Percentiles rank a stretch among this genome's conserved stretches.
phyloP scores from a whole-genome alignment of 2,888 invertebrate species.

The Napeogenes inachia region DNA sequence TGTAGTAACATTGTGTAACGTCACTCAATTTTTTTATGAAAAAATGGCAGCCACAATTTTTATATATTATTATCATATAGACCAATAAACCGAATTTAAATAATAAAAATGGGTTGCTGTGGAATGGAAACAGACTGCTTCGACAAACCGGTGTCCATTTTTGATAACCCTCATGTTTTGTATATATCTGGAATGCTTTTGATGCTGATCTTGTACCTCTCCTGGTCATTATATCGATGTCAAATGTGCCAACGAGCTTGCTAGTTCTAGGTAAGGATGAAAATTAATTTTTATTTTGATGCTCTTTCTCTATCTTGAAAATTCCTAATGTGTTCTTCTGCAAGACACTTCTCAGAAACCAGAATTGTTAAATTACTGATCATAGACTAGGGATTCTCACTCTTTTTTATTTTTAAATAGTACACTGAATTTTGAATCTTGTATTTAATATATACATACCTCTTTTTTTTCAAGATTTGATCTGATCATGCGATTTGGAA shows the following conservation, averaged over 20 bases:
- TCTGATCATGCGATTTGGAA: too few species aligned
- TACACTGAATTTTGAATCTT: too few species aligned
- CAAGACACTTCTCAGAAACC: too few species aligned
- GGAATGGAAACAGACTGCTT: constrained; percentile 19
- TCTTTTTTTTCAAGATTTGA: too few species aligned
- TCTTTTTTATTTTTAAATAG: too few species aligned
- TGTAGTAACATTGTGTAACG: neutral
- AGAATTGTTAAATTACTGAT: too few species aligned
- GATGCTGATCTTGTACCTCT: constrained; percentile 44
- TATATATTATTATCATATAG: constrained; percentile 2
- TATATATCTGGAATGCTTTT: constrained; percentile 38
- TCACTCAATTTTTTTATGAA: neutral
- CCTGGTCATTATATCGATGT: constrained; percentile 42
- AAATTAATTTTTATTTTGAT: too few species aligned
- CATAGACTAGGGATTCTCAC: too few species aligned
- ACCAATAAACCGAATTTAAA: neutral
- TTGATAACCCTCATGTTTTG: constrained; percentile 39
- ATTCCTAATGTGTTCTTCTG: too few species aligned
- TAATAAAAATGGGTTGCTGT: constrained; percentile 34
- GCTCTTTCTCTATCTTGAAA: too few species aligned
- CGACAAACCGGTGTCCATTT: constrained; percentile 27
- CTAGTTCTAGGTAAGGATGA: too few species aligned
- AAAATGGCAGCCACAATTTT: neutral
- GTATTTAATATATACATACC: too few species aligned
- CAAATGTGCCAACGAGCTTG: constrained; percentile 28